Evolutionary conservation across 2,113 vertebrate genomes (phyloP).

Genomic region (Trachemys scripta): DNA sequence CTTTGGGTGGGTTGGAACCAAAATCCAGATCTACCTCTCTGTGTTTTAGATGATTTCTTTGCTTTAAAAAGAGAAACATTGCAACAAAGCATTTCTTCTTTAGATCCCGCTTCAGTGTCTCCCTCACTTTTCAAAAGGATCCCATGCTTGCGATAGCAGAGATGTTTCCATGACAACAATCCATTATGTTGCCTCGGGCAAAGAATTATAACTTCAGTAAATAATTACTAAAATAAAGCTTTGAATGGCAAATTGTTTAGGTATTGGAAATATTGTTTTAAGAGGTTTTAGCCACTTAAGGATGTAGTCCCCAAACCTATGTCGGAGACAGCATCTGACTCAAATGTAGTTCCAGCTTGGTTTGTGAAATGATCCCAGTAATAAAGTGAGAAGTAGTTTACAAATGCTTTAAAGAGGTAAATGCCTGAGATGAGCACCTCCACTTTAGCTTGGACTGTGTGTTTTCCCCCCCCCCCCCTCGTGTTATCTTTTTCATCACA

Average conservation of each 20-base stretch:
- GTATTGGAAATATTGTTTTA: conserved; percentile 61
- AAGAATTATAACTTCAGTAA: conserved; percentile 67
- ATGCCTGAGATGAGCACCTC: not conserved
- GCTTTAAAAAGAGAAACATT: conserved; percentile 32
- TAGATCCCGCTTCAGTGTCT: conserved; percentile 3
- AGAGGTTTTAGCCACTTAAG: conserved; percentile 38
- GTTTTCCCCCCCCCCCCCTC: not conserved
- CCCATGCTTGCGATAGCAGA: conserved; percentile 8
- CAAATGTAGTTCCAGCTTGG: not conserved
- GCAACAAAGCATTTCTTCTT: conserved; percentile 33
- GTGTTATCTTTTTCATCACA: not conserved
- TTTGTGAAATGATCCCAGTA: not conserved
- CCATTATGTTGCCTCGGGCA: conserved; percentile 56
- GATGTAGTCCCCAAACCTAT: not conserved
- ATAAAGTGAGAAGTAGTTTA: not conserved
- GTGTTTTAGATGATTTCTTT: conserved; percentile 26
- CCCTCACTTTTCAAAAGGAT: conserved; percentile 5
- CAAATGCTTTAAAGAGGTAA: not conserved
- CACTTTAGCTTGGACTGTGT: too few relatives aligned
- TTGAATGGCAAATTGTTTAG: conserved; percentile 57
- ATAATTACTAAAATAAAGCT: conserved; percentile 43
- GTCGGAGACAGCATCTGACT: conserved; percentile 1
- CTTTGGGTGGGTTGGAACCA: not conserved
- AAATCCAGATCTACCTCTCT: not conserved
- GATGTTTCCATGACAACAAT: conserved; percentile 70